Evolutionary conservation across 2,888 invertebrate species (phyloP), one percentile per base, ranked within the genome.

Genomic region (Hyppa rectilinea): DNA sequence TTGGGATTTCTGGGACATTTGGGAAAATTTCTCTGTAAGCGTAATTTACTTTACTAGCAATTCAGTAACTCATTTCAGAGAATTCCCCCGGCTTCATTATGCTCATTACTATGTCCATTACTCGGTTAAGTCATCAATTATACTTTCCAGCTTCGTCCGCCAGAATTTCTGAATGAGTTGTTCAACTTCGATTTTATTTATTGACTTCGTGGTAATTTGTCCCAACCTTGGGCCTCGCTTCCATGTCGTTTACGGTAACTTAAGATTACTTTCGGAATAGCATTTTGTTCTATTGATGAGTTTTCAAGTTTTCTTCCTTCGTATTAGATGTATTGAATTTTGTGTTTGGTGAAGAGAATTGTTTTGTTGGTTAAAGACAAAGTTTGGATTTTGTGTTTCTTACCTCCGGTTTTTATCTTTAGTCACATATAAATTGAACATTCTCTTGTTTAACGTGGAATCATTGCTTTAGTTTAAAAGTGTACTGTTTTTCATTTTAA

Each of bases 231-330:
- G 49, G 36, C 14, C 2, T 4, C 31, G 29, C 52, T 67, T 83
- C 38, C 56, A 53, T 49, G 50, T 70, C 69, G 49, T 56, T 80
- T 67, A 70, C 61, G 58, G 40, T 55, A 80, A 80, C 80, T 80
- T 67, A 53, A 70, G 83, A 84, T 82, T 68, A 72, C 78, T 78
- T 84, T 70, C 10, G 6, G 26, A 67, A 69, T 65, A 60, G 4
- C 63, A 31, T 77, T 74, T 81, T 71, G 60, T 74, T 73, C 58
- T 65, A 78, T 74, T 77, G 71, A 77, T 77, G 82, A 84, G 78
- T 68, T 81, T 65, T 56, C 65, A 67, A 83, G 45, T 70, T 81
- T 77, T 65, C 55, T 40, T 58, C 4, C 26, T 56, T 26, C 26
- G 29, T 52, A 69, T 55, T 60, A 66, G 34, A 64, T 64, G 53